These are phyloP conservation scores for Lucifuga dentata DNA, from an alignment of 2,113 vertebrate species.

Conservation along the genomic window DNA sequence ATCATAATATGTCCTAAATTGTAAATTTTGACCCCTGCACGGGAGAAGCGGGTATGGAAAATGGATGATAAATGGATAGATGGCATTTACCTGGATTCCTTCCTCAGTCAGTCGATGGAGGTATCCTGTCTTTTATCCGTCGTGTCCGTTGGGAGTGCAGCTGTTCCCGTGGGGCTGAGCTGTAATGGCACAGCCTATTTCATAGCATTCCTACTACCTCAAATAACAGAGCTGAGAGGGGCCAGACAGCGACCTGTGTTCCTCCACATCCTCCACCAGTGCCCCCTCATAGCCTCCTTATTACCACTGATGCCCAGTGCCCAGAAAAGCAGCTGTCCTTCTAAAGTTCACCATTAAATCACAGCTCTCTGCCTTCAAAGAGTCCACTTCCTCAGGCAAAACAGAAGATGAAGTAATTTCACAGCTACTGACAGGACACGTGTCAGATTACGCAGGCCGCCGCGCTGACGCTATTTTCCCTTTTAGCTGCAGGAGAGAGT, in stretches of 20 bases:
- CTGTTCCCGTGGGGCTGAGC: conserved; percentile 34
- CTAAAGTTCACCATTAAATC: conserved; percentile 62
- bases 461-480: conserved; percentile 29
- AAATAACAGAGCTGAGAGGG: conserved; percentile 45
- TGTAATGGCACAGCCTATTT: conserved; percentile 47
- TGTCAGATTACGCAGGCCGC: conserved; percentile 17
- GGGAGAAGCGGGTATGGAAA: too few relatives aligned
- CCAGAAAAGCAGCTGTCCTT: conserved; percentile 26
- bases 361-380: conserved; percentile 56
- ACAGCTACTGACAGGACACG: conserved; percentile 39
- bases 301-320: conserved; percentile 25
- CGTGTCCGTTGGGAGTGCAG: conserved; percentile 13
- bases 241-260: conserved; percentile 49
- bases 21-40: not conserved
- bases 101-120: not conserved
- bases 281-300: conserved; percentile 43
- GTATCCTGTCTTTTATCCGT: conserved; percentile 14
- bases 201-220: conserved; percentile 34
- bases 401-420: conserved; percentile 50
- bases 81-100: not conserved
- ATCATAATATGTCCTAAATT: not conserved
- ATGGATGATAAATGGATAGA: too few relatives aligned
- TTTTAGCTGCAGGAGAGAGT: conserved; percentile 23
- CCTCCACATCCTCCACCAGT: conserved; percentile 26
- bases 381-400: conserved; percentile 39